Evolutionary conservation across 2,797 vertebrate genomes (phyloP).

Genomic region (Pantherophis alleghaniensis): DNA sequence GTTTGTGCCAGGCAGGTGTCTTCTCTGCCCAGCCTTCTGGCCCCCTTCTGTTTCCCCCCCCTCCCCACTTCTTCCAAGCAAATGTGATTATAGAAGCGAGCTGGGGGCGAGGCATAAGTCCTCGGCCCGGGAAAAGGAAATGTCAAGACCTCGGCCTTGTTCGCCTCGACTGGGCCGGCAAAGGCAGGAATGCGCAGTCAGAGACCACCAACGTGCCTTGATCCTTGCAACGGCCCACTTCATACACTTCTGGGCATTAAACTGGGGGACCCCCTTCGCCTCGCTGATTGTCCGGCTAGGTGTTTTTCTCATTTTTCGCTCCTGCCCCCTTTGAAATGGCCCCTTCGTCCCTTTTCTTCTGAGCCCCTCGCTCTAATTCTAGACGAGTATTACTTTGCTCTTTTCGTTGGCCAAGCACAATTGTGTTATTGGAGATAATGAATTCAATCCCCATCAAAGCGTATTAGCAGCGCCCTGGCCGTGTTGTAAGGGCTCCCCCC

Average conservation of each 20-base stretch:
- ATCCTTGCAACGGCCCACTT: constrained; percentile 71
- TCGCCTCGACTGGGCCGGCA: neutral
- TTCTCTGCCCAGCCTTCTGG: neutral
- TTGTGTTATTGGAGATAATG: constrained; percentile 98
- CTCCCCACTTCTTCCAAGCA: neutral
- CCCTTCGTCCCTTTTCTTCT: constrained; percentile 66
- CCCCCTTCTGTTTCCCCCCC: neutral
- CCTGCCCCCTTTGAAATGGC: constrained; percentile 72
- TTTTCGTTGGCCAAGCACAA: constrained; percentile 94
- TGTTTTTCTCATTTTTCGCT: constrained; percentile 68
- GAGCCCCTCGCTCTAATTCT: constrained; percentile 75
- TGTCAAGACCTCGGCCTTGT: constrained; percentile 7
- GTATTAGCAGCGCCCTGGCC: constrained; percentile 88
- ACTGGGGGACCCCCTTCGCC: constrained; percentile 75
- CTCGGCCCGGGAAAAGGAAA: neutral
- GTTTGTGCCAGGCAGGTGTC: neutral
- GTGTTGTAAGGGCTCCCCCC: constrained; percentile 77
- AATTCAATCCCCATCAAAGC: constrained; percentile 99
- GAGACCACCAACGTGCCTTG: constrained; percentile 81
- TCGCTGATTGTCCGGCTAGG: constrained; percentile 76
- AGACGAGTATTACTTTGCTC: constrained; percentile 89
- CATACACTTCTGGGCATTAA: constrained; percentile 81
- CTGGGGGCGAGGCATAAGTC: neutral
- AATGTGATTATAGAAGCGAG: neutral
- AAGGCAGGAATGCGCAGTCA: constrained; percentile 36